Evolutionary conservation across 2,888 invertebrate species (phyloP).

Genomic region (Acrocyrtus sp.): DNA sequence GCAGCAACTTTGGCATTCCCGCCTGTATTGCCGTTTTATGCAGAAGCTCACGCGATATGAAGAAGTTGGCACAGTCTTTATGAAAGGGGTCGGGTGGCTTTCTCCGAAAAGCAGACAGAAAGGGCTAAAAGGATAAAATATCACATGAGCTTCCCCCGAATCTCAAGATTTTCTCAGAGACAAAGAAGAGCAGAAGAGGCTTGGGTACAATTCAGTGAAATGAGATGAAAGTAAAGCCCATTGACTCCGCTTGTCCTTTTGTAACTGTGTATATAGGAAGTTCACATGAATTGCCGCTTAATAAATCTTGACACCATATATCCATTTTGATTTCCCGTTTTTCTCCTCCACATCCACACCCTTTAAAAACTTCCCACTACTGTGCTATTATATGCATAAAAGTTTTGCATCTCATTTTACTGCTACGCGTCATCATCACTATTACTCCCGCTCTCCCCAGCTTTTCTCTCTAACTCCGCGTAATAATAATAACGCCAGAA

Average conservation of each 20-base stretch:
- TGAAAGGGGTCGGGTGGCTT: slow-evolving; percentile 43
- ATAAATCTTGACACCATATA: slow-evolving; percentile 59
- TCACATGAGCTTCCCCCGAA: slow-evolving; percentile 34
- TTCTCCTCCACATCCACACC: slow-evolving; percentile 30
- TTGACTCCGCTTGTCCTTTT: slow-evolving; percentile 43
- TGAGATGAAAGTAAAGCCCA: slow-evolving; percentile 49
- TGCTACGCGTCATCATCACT: slow-evolving; percentile 17
- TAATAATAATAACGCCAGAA: slow-evolving; percentile 12
- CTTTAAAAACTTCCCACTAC: slow-evolving; percentile 33
- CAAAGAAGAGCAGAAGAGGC: slow-evolving; percentile 30
- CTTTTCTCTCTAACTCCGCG: background rate
- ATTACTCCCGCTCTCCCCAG: background rate
- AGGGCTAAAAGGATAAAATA: slow-evolving; percentile 49
- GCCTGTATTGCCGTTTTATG: slow-evolving; percentile 43
- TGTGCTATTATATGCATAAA: slow-evolving; percentile 28
- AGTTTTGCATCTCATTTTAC: slow-evolving; percentile 46
- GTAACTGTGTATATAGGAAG: slow-evolving; percentile 36
- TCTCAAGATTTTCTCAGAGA: slow-evolving; percentile 42
- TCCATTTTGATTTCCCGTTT: slow-evolving; percentile 49
- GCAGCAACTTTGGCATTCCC: too few species aligned
- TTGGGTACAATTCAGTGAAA: slow-evolving; percentile 46
- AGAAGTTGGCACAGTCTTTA: slow-evolving; percentile 42
- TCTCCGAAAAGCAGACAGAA: background rate
- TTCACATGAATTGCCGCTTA: slow-evolving; percentile 61
- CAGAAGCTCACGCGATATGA: slow-evolving; percentile 28